A percentile compares a stretch with the other conserved stretches of the same genome.
Conservation (phyloP, 2,113 vertebrate species). For the Climacteris rufus region DNA sequence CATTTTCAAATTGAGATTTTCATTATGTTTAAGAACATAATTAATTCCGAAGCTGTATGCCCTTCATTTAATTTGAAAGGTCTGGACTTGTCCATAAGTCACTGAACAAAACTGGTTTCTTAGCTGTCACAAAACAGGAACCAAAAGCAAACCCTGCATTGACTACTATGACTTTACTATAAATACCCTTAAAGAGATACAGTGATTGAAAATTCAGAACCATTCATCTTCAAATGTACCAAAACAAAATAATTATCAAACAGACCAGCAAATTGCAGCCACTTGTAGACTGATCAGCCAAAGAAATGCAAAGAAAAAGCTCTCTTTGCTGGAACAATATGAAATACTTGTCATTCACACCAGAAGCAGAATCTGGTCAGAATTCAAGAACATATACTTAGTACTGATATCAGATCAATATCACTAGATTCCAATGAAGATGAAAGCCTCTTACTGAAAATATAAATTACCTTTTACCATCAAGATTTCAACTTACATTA, state of each 20-base stretch:
- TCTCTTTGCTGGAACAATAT: neutral
- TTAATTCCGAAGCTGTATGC: neutral
- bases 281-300: neutral
- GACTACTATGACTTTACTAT: neutral
- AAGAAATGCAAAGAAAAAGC: neutral
- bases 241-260: neutral
- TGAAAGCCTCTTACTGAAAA: slow-evolving; percentile 20
- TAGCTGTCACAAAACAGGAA: neutral
- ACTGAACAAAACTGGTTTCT: neutral
- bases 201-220: neutral
- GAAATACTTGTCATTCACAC: neutral
- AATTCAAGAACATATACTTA: neutral
- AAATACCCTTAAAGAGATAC: neutral
- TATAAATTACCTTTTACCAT: neutral
- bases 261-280: neutral
- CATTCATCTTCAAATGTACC: neutral
- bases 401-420: neutral
- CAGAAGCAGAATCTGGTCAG: neutral
- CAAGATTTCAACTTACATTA: neutral
- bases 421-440: neutral
- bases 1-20: neutral
- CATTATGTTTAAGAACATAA: neutral
- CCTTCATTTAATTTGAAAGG: neutral
- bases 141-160: neutral
- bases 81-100: neutral